Evolutionary conservation across 2,113 vertebrate species (phyloP).

Genomic region (Bolborhynchus lineola): DNA sequence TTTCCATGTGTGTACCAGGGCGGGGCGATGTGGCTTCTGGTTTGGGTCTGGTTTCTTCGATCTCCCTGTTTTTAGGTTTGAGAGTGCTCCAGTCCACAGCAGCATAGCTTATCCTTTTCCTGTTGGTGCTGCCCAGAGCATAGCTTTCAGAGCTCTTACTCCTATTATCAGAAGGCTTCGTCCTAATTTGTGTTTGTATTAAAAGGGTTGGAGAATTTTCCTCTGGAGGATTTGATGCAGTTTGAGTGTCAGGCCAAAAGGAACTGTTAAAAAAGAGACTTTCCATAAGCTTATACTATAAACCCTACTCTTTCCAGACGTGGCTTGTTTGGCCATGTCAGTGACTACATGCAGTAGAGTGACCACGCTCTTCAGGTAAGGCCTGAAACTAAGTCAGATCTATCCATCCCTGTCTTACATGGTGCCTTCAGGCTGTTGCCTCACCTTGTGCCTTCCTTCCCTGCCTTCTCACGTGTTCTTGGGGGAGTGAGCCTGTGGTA

Average conservation of each 20-base stretch:
- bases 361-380: background rate
- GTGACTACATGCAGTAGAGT: background rate
- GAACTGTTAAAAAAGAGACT: background rate
- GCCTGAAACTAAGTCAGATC: background rate
- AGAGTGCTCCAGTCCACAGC: background rate
- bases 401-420: background rate
- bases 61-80: background rate
- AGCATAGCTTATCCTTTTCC: background rate
- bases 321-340: background rate
- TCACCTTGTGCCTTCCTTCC: background rate
- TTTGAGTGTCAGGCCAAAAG: background rate
- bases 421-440: background rate
- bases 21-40: background rate
- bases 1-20: background rate
- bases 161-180: background rate
- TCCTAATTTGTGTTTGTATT: background rate
- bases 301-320: fast-evolving
- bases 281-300: background rate
- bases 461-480: background rate
- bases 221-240: background rate
- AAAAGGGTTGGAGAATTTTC: background rate
- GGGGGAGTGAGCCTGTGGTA: background rate
- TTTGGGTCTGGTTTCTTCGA: background rate
- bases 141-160: background rate
- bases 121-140: background rate